phyloP scores from a whole-genome alignment of 2,888 invertebrate species.

The Plebejus anna region DNA sequence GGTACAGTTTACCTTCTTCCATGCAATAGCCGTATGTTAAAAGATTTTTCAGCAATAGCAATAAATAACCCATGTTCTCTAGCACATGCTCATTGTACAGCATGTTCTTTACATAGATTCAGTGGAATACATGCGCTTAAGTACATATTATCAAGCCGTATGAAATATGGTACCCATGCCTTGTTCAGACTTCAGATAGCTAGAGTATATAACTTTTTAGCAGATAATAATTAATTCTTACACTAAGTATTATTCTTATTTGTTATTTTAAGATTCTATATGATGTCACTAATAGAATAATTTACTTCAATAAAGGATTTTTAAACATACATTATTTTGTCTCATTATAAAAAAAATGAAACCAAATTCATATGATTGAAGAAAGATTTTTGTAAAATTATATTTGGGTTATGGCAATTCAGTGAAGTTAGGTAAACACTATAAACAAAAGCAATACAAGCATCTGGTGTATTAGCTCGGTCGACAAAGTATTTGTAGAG shows the following conservation, averaged over 20 bases:
- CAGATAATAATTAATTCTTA: not conserved
- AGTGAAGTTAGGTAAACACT: not conserved
- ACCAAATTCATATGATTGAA: not conserved
- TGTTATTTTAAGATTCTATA: not conserved
- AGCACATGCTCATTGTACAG: constrained; percentile 14
- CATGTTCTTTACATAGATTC: constrained; percentile 5
- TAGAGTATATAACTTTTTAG: not conserved
- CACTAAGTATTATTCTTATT: not conserved
- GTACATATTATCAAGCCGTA: constrained; percentile 11
- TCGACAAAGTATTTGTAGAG: too few species aligned
- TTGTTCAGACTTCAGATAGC: not conserved
- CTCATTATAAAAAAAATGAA: not conserved
- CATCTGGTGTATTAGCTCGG: not conserved
- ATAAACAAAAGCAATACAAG: constrained; percentile 3
- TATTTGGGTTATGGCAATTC: not conserved
- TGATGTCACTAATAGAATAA: not conserved
- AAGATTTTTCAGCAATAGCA: constrained; percentile 7
- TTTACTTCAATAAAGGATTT: not conserved
- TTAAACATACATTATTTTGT: not conserved
- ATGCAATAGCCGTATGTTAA: constrained; percentile 14
- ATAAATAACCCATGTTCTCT: constrained; percentile 15
- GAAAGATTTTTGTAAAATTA: not conserved
- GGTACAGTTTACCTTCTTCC: not conserved
- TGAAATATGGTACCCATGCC: constrained; percentile 18
- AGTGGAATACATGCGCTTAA: constrained; percentile 4